phyloP scores from a whole-genome alignment of 2,797 vertebrate genomes.

The Trachurus trachurus region DNA sequence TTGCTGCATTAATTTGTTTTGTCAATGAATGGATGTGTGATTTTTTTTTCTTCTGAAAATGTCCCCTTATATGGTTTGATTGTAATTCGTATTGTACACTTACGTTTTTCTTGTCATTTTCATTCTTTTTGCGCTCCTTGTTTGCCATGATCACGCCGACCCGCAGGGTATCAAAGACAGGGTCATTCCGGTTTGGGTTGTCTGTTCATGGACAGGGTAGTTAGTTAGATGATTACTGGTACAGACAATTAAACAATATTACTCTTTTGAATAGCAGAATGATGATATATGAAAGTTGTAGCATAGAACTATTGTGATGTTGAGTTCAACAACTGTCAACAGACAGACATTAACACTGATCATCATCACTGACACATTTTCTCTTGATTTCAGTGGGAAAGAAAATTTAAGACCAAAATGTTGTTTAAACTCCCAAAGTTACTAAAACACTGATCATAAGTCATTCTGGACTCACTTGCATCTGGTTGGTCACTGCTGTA shows the following conservation, averaged over 20 bases:
- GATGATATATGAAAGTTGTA: no score
- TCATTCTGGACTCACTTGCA: conserved; percentile 62
- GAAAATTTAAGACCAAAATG: no score
- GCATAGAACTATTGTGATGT: no score
- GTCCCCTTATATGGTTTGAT: neutral
- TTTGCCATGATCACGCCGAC: conserved; percentile 98
- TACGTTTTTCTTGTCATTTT: conserved; percentile 96
- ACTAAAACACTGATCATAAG: neutral
- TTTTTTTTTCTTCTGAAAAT: neutral
- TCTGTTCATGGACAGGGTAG: conserved; percentile 55
- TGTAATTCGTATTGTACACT: conserved; percentile 53
- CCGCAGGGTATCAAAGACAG: conserved; percentile 95
- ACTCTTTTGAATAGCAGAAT: no score
- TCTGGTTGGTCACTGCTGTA: conserved; percentile 86
- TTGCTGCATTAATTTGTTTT: neutral
- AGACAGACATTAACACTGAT: no score
- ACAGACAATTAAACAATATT: neutral
- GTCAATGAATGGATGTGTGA: neutral
- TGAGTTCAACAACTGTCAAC: no score
- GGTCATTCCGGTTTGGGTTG: conserved; percentile 91
- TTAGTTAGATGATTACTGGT: neutral
- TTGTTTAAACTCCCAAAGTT: neutral
- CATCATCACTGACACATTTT: no score
- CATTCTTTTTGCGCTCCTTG: conserved; percentile 97
- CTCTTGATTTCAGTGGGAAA: no score